phyloP scores from a whole-genome alignment of 2,797 vertebrate genomes.

The Heteromormyrus szaboi region DNA sequence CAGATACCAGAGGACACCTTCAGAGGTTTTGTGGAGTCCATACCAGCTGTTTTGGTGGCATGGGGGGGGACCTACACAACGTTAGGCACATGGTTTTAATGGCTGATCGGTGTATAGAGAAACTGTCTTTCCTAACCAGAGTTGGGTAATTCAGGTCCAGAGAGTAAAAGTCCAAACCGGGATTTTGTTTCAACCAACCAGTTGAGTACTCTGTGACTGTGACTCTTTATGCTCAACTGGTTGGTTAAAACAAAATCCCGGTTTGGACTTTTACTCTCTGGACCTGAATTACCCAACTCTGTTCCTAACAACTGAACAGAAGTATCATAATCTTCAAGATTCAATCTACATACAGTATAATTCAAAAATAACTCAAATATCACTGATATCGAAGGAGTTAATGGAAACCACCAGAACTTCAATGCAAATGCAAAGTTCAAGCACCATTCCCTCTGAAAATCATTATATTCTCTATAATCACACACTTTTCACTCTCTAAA shows the following conservation, averaged over 20 bases:
- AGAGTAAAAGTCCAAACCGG: too few relatives aligned
- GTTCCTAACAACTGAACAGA: background rate
- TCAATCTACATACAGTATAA: background rate
- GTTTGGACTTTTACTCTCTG: too few relatives aligned
- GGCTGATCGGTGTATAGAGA: background rate
- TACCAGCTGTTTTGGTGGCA: background rate
- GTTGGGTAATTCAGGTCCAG: too few relatives aligned
- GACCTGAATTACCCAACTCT: too few relatives aligned
- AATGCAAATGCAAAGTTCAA: background rate
- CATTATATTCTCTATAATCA: background rate
- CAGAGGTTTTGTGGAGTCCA: background rate
- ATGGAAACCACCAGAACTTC: background rate
- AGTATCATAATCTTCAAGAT: background rate
- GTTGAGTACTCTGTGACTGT: too few relatives aligned
- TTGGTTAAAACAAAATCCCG: too few relatives aligned
- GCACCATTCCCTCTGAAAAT: background rate
- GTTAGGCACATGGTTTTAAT: background rate
- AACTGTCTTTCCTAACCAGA: background rate
- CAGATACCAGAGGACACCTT: background rate
- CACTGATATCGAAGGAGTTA: background rate
- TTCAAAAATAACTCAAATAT: background rate
- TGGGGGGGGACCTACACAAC: background rate
- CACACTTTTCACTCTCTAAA: background rate
- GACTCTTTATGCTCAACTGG: too few relatives aligned
- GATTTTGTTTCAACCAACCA: too few relatives aligned